Evolutionary conservation across 2,797 vertebrate genomes (phyloP).

Genomic region (Pseudochirops corinnae): DNA sequence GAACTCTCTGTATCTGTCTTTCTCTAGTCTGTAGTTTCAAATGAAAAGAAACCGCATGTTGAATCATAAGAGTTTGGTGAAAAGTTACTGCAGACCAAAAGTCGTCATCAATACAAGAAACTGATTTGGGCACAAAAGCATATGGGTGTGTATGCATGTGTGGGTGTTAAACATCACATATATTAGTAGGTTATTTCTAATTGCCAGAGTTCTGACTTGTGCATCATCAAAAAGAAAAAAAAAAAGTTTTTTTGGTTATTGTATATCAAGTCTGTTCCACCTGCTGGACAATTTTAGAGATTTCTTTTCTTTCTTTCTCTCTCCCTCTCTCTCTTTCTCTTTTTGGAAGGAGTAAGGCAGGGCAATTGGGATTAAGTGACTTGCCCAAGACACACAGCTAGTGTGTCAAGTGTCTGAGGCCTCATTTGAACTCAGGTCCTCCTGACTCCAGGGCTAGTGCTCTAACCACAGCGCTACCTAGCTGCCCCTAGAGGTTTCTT

Average conservation of each 20-base stretch:
- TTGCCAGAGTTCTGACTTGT: neutral
- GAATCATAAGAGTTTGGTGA: constrained; percentile 67
- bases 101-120: constrained; percentile 77
- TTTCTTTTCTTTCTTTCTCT: neutral
- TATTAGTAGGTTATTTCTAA: neutral
- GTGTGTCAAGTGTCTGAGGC: too few species aligned
- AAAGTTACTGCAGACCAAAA: constrained; percentile 66
- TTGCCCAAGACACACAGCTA: too few species aligned
- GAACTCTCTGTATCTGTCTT: constrained; percentile 68
- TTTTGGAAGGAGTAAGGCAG: too few species aligned
- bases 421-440: too few species aligned
- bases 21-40: constrained; percentile 72
- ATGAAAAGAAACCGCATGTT: constrained; percentile 73
- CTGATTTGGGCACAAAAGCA: constrained; percentile 34
- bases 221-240: neutral
- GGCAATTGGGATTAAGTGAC: too few species aligned
- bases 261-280: neutral
- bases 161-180: neutral
- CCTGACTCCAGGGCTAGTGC: too few species aligned
- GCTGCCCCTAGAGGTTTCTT: neutral
- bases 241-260: neutral
- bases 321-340: too few species aligned
- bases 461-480: too few species aligned
- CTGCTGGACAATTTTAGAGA: neutral
- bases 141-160: neutral